Base-by-base conservation (phyloP, 1,140 invertebrate genomes). In the Drosophila grimshawi region DNA sequence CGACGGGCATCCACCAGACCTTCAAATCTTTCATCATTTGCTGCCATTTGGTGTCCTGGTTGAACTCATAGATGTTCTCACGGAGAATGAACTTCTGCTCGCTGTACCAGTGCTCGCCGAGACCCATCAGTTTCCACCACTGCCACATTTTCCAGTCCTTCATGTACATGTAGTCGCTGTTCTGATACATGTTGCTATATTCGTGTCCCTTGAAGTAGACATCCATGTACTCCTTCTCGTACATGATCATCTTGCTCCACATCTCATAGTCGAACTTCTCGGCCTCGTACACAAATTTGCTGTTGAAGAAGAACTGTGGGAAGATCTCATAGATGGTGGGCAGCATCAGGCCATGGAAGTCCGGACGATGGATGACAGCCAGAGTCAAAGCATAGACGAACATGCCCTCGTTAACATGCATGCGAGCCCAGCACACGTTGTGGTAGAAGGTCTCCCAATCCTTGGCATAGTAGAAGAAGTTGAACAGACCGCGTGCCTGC, bases 401-500 rank as follows among this genome's bases (percentile, higher is more conserved):
- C 66, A 94, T 93, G 30, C 93, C 94, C 82, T 95, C 93, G 89
- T 96, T 96, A 5, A 95, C 80, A 64, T 94, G 76, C 60, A 92
- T 92, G 39, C 94, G 93, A 8, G 94, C 94, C 93, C 93, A 95
- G 8, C 93, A 77, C n/a, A 95, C 95, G 2, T 94, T 94, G 65
- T 94, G 94, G 92, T 93, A 94, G 92, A 96, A 96, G 8, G 93
- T 94, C 3, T 95, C 94, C 71, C 94, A 95, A 75, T 95, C 94
- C 71, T 94, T 95, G 52, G 95, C 94, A 49, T 93, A 94, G 85
- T 94, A 95, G 86, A 95, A 94, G 33, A 95, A 62, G 37, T 94
- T 86, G 82, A 94, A 94, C 2, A 96, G 80, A 5, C 93, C 93
- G 3, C 93, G 90, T 0, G 93, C 93, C 85, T 95, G 93, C 32